A percentile compares a stretch with the other conserved stretches of the same genome.
Conservation (phyloP, 2,888 invertebrate species). For the Drosophila infuscata region DNA sequence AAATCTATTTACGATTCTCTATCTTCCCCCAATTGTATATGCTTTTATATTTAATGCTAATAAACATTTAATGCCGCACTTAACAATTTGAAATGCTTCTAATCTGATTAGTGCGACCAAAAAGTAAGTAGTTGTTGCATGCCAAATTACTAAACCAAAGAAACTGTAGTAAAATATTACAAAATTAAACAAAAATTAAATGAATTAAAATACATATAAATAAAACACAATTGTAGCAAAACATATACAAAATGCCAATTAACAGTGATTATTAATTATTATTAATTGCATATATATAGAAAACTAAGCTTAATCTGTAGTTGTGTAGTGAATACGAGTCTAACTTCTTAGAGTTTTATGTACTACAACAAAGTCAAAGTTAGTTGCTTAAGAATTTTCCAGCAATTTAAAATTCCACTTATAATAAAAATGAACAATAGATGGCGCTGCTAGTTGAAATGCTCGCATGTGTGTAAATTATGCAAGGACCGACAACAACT, state of each 20-base stretch:
- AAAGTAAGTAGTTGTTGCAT: slow-evolving; percentile 79
- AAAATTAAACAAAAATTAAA: background rate
- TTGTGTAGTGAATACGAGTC: background rate
- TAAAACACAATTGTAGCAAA: background rate
- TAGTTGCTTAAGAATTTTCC: background rate
- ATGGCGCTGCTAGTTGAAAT: slow-evolving; percentile 28
- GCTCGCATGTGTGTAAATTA: slow-evolving; percentile 15
- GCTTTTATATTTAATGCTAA: slow-evolving; percentile 38
- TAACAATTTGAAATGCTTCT: slow-evolving; percentile 47
- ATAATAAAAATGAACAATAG: slow-evolving; percentile 5
- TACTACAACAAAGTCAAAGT: background rate
- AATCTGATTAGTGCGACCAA: slow-evolving; percentile 78
- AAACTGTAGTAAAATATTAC: background rate
- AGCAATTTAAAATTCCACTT: background rate
- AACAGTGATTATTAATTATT: background rate
- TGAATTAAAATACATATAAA: no score
- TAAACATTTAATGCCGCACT: slow-evolving; percentile 42
- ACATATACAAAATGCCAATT: background rate
- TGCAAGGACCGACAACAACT: slow-evolving; percentile 33
- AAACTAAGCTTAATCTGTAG: background rate
- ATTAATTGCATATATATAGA: background rate
- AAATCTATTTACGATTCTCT: slow-evolving; percentile 24
- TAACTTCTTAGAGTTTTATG: no score
- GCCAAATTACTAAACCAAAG: slow-evolving; percentile 11
- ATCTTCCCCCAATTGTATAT: slow-evolving; percentile 14